Base-by-base conservation (phyloP, 1,140 invertebrate species). In the Stegodyphus mimosarum region DNA sequence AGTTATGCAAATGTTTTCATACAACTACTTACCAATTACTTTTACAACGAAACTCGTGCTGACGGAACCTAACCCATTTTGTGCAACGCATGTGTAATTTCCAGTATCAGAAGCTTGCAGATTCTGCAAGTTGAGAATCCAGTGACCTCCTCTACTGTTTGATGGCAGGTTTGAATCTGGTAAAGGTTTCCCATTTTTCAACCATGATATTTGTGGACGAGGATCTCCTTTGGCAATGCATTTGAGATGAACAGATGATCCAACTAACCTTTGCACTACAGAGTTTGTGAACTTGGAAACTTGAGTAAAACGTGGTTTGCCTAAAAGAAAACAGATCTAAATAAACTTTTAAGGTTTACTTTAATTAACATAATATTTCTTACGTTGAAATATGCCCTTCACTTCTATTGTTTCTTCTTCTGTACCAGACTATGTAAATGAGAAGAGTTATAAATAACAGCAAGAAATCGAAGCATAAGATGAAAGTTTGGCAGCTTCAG, bases 41-140 rank as follows among this genome's bases (percentile, higher is more conserved):
- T 94, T 93, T 7, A 97, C 91, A 85, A 91, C 92, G 88, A 93
- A 95, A 0, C 94, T 95, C 88, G 94, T 94, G 63, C 94, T 92
- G 73, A 96, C 94, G 88, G 95, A 95, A 7, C 94, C 95, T 17
- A 94, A 89, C 7, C 91, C 89, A 89, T 98, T 98, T 91, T 94
- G 95, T 7, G 96, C 94, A 50, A 94, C 91, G 88, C 97, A 98
- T 0, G 94, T 96, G 89, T 98, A 98, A 88, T 95, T 94, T 33
- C 95, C 96, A 67, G 92, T 93, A 88, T 98, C 96, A 11, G 93
- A 88, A 6, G 85, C 79, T 52, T 88, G 83, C 52, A 91, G 48
- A 67, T 89, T 88, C 9, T 86, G 77, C 7, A 89, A 66, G 53
- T 72, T 75, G 11, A 88, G 74, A 64, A 87, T 73, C 63, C 72